A percentile compares a stretch with the other conserved stretches of the same genome.
phyloP scores from a whole-genome alignment of 2,888 invertebrate genomes.

The Eustalomyia histrio region DNA sequence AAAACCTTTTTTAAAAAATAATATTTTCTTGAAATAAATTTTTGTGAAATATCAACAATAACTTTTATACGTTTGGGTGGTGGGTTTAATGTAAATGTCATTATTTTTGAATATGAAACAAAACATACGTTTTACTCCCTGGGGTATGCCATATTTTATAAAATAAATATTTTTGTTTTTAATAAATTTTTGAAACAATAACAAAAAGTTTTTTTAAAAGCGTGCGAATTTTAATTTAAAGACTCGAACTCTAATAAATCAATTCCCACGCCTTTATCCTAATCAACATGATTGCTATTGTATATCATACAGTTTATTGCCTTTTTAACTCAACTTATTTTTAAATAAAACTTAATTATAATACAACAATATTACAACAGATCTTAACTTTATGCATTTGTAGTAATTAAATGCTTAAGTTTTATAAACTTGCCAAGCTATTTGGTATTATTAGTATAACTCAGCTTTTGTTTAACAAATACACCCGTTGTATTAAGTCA shows the following conservation, averaged over 20 bases:
- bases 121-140: conserved; percentile 55
- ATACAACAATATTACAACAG: conserved; percentile 61
- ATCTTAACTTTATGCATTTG: conserved; percentile 61
- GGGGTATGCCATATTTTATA: conserved; percentile 11
- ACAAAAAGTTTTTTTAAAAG: not conserved
- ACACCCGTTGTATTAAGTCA: not conserved
- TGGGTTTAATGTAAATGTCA: not conserved
- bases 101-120: not conserved
- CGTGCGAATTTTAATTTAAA: conserved; percentile 30
- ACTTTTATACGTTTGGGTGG: not conserved
- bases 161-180: conserved; percentile 46
- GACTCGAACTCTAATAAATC: not conserved
- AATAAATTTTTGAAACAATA: conserved; percentile 21
- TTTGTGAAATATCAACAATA: not conserved
- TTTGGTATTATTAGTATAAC: conserved; percentile 52
- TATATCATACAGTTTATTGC: conserved; percentile 8
- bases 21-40: conserved; percentile 44
- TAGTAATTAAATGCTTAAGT: conserved; percentile 60
- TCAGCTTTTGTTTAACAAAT: conserved; percentile 53
- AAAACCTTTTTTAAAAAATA: conserved; percentile 26
- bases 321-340: not conserved
- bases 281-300: too few relatives aligned
- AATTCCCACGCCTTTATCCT: conserved; percentile 40
- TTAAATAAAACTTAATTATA: conserved; percentile 54
- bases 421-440: conserved; percentile 61